A percentile compares a stretch with the other conserved stretches of the same genome.
Evolutionary conservation across 2,797 vertebrate genomes (phyloP).

Genomic region (Aplochiton taeniatus): DNA sequence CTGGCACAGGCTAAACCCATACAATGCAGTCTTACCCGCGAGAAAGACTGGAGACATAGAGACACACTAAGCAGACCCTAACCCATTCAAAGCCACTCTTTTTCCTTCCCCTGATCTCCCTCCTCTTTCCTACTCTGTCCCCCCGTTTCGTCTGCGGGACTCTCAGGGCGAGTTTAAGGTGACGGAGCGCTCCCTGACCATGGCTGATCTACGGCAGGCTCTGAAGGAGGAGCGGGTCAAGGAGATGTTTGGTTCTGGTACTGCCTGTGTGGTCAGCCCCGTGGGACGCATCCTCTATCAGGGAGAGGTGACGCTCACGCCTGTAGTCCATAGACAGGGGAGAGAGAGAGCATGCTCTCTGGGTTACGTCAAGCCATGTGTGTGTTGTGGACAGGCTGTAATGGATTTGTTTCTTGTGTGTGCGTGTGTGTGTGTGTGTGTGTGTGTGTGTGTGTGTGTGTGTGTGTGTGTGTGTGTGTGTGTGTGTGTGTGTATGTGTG

Average conservation of each 20-base stretch:
- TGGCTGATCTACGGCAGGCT: constrained; percentile 78
- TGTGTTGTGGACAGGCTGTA: too few species aligned
- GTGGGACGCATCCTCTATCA: constrained; percentile 81
- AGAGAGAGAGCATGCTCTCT: background rate
- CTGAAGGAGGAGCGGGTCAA: constrained; percentile 79
- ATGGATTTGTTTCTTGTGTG: too few species aligned
- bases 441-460: background rate
- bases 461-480: constrained; percentile 12
- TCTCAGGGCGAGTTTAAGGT: constrained; percentile 86
- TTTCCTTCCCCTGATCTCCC: background rate
- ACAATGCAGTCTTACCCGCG: background rate
- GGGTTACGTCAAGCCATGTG: too few species aligned
- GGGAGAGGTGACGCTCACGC: constrained; percentile 73
- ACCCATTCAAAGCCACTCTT: background rate
- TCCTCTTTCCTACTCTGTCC: background rate
- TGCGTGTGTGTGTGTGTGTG: background rate
- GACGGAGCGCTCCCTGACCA: constrained; percentile 84
- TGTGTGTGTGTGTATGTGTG: constrained; percentile 31
- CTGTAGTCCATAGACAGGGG: background rate
- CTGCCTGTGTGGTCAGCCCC: constrained; percentile 85
- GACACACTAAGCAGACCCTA: background rate
- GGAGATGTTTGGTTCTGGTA: constrained; percentile 91
- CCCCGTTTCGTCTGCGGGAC: background rate
- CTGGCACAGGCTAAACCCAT: too few species aligned
- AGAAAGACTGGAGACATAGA: constrained; percentile 1